phyloP scores from a whole-genome alignment of 2,888 invertebrate genomes.

The Diaprepes abbreviatus region DNA sequence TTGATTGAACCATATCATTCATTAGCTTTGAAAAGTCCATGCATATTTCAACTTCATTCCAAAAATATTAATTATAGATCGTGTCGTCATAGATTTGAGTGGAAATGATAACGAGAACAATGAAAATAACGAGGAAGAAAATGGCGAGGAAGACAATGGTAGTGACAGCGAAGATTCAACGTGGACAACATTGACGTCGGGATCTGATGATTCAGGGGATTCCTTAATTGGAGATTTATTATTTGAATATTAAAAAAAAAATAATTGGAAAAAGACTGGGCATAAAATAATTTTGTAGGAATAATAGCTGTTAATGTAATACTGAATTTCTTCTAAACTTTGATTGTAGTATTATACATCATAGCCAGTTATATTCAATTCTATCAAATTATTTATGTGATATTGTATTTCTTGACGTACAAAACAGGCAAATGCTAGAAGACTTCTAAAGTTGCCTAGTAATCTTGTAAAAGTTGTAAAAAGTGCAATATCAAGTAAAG shows the following conservation, averaged over 20 bases:
- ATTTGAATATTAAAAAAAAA: constrained; percentile 30
- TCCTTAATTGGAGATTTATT: constrained; percentile 49
- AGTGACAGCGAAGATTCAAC: constrained; percentile 52
- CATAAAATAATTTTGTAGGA: not conserved
- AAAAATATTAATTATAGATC: constrained; percentile 52
- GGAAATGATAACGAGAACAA: constrained; percentile 68
- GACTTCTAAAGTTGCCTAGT: too few species aligned
- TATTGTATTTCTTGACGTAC: not conserved
- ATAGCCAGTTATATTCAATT: not conserved
- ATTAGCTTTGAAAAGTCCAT: too few species aligned
- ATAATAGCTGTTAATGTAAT: not conserved
- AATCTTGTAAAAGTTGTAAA: too few species aligned
- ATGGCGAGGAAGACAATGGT: constrained; percentile 53
- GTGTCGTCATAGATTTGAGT: constrained; percentile 61
- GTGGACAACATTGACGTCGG: constrained; percentile 54
- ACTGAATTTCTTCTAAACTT: not conserved
- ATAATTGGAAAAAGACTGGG: not conserved
- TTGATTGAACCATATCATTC: too few species aligned
- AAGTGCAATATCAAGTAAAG: constrained; percentile 1
- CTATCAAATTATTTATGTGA: not conserved
- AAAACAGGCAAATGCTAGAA: not conserved
- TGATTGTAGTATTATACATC: not conserved
- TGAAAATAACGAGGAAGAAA: constrained; percentile 58
- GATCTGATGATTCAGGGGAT: constrained; percentile 47
- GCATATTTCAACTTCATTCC: too few species aligned